Evolutionary conservation across 2,113 vertebrate species (phyloP), one percentile per base, ranked within the genome.

Genomic region (Ptilonorhynchus violaceus): DNA sequence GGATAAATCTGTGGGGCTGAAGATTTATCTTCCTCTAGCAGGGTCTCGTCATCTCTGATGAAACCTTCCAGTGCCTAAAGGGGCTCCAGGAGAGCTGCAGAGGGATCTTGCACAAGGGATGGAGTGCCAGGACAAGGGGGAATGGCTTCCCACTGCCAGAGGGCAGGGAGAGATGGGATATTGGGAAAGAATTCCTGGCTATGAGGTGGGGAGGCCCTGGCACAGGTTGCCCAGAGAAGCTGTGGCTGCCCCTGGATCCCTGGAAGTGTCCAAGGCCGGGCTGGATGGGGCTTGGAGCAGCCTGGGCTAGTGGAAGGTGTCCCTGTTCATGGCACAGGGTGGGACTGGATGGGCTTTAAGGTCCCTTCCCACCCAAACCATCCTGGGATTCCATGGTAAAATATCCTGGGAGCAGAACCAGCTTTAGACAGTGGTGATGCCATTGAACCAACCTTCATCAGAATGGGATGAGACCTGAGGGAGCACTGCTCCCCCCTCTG

Each of bases 401-500:
- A 13, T 14, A 13, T 25, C 53, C 39, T 73, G 69, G 59, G 39
- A 46, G 35, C 23, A 13, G 9, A 28, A 23, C 19, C 35, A 60
- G 46, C 63, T 52, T 68, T 7, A 16, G 28, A 16, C 6, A 4
- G 6, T 7, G 25, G 35, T 41, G 52, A 7, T 22, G 2, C 4
- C 37, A 2, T 2, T 31, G 52, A 56, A 31, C 13, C 23, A 7
- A 17, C 24, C 37, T 37, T 5, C 21, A 0, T 6, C 8, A 24
- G 41, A 11, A 11, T 3, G 27, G 49, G 52, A 9, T 31, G 50
- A 42, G 68, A 56, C 21, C 56, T 10, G 39, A 35, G 52, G 7
- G 8, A 37, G 72, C 73, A 2, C 11, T 6, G 73, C 55, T 47
- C 33, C 33, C 42, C 27, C 1, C 2, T 2, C 35, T 33, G 74